Base-by-base conservation (phyloP, 1,140 invertebrate species). In the Drosophila oshimai region DNA sequence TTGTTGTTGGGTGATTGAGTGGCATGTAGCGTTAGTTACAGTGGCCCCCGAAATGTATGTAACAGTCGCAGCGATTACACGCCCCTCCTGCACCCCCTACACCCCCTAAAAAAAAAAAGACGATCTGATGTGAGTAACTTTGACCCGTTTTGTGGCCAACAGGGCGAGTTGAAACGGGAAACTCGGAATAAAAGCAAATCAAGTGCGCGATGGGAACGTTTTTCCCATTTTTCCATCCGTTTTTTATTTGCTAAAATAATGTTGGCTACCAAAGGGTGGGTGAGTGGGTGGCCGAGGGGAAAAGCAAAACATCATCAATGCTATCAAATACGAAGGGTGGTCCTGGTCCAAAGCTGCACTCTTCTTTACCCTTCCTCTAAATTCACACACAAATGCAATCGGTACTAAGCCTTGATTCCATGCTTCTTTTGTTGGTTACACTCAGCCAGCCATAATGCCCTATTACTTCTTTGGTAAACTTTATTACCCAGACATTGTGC, bases 71-170 rank as follows among this genome's bases (percentile, higher is more conserved):
- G 22, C 68, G 68, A 71, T 71, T 60, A 70, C 44, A 47, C 49
- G 51, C 28, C 42, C 34, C 22, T n/a, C 18, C 12, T 7, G 17
- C 10, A 1, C 22, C 22, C 6, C 15, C 53, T 4, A 1, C 28
- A 6, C 31, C 29, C 17, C 13, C 28, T n/a, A n/a, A n/a, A 2
- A 36, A 26, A 69, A 39, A 26, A 42, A 29, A 39, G 28, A n/a
- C 51, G 39, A 26, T 36, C 22, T 39, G 44, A 49, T 74, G 71
- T 58, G 72, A 67, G 53, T 53, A 68, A 74, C 61, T 58, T 74
- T 74, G 72, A 73, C 72, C 72, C 72, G 70, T 67, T 74, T 74
- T 74, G 71, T 46, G 70, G 69, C 69, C 47, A 36, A 44, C 46
- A 29, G 37, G 20, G 51, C 28, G 50, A 34, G 50, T 47, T 13